Base-by-base conservation (phyloP, 2,888 invertebrate species). In the Nymphalis urticae region DNA sequence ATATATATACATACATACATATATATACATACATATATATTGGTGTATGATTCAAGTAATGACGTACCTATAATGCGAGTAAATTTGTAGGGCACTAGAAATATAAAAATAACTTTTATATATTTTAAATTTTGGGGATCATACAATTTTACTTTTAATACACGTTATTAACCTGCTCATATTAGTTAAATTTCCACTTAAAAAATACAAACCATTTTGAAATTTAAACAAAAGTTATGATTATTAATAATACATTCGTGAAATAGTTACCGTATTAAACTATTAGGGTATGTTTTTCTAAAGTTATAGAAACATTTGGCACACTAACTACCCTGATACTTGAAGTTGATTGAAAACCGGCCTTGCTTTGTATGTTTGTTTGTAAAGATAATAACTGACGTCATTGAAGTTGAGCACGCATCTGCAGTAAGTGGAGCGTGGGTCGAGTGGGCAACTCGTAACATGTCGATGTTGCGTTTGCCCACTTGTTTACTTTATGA, bases 271-370 rank as follows among this genome's bases (percentile, higher is more conserved):
- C 16, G 54, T 54, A 56, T n/a, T n/a, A 50, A 56, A 36, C 17
- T 56, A 32, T n/a, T 5, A n/a, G 50, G 16, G 21, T 19, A 42
- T 64, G 59, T 69, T 72, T 70, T 61, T 68, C 51, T 68, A 72
- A 68, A 71, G 75, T 76, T 77, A 75, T 78, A 73, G 79, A 77
- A 90, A 87, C 90, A 90, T 88, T 90, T 90, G 89, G 85, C 81
- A 77, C 75, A 79, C 79, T 82, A 58, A 19, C 76, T 73, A 74
- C 73, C 73, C 73, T 73, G 75, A 76, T 67, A 76, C 91, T 91
- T 84, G 84, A 89, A 79, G 79, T 85, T 89, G 90, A 92, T 91
- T 90, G 91, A 85, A 90, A 89, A 88, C 85, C 85, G 85, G 83
- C 88, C 80, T 79, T 82, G 82, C 86, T 83, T 87, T 88, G 87